Evolutionary conservation across 1,140 invertebrate genomes (phyloP).

Genomic region (Lordiphosa clarofinis): DNA sequence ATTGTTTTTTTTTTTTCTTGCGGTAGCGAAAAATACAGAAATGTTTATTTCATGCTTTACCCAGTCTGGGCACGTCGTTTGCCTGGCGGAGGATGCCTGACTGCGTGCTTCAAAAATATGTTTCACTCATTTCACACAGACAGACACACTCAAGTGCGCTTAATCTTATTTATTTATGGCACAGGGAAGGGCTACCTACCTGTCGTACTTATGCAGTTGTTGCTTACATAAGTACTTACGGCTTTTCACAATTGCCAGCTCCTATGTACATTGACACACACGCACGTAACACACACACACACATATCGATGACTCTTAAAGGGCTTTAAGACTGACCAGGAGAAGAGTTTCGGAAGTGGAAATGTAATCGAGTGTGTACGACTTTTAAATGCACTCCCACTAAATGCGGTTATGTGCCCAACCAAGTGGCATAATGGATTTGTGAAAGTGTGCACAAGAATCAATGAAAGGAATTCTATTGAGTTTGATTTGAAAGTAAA

Average conservation of each 20-base stretch:
- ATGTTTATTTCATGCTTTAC: slow-evolving; percentile 75
- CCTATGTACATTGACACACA: slow-evolving; percentile 19
- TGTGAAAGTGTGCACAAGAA: no score
- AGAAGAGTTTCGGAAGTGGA: slow-evolving; percentile 1
- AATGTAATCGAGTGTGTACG: slow-evolving; percentile 52
- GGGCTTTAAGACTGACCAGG: slow-evolving; percentile 1
- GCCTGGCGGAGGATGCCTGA: slow-evolving; percentile 31
- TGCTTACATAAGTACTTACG: slow-evolving; percentile 47
- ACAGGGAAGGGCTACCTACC: slow-evolving; percentile 20
- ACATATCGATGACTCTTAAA: slow-evolving; percentile 33
- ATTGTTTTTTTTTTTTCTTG: slow-evolving; percentile 8
- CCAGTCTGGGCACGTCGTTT: slow-evolving; percentile 63
- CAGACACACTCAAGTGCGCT: slow-evolving; percentile 57
- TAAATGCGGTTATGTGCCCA: no score
- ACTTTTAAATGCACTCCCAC: slow-evolving; percentile 58
- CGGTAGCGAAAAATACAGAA: slow-evolving; percentile 29
- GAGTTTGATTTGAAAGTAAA: no score
- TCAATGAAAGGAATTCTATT: no score
- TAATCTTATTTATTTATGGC: slow-evolving; percentile 76
- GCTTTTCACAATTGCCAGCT: slow-evolving; percentile 20
- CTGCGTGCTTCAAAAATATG: slow-evolving; percentile 31
- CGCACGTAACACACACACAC: slow-evolving; percentile 26
- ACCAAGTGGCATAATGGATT: no score
- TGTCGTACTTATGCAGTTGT: slow-evolving; percentile 30
- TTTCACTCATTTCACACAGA: slow-evolving; percentile 50